A percentile compares a stretch with the other conserved stretches of the same genome.
These are phyloP conservation scores for Catalaphyllia jardinei DNA, from an alignment of 64 coral and sea anemone genomes.

Conservation along the genomic window DNA sequence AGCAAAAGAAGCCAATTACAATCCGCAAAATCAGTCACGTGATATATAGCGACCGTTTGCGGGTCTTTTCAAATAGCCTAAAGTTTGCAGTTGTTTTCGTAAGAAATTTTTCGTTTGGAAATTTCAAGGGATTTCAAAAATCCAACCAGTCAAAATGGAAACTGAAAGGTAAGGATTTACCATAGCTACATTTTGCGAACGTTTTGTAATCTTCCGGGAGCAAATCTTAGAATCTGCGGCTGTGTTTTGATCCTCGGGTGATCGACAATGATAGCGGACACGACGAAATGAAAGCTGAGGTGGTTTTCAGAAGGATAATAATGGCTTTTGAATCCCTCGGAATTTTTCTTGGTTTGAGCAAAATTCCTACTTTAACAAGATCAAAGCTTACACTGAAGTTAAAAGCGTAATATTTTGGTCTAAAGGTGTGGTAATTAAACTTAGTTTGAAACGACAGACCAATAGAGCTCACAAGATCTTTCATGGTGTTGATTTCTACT, in stretches of 20 bases:
- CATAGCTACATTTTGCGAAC: neutral
- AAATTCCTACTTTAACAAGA: neutral
- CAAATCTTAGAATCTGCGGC: neutral
- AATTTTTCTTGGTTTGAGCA: neutral
- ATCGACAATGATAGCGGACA: neutral
- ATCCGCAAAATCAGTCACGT: constrained; percentile 7
- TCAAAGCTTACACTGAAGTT: neutral
- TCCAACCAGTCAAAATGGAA: constrained; percentile 40
- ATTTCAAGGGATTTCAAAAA: neutral
- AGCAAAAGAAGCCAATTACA: constrained; percentile 24
- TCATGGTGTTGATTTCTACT: too few relatives aligned
- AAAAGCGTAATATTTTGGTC: too few relatives aligned
- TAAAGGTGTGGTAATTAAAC: too few relatives aligned
- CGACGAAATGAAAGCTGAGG: neutral
- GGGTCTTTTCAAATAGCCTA: constrained; percentile 43
- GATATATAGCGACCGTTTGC: constrained; percentile 57
- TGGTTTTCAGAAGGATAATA: neutral
- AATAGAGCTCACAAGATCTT: too few relatives aligned
- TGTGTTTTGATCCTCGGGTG: neutral
- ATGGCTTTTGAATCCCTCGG: neutral
- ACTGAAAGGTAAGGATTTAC: constrained; percentile 51
- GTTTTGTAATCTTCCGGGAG: neutral
- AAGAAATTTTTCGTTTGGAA: neutral
- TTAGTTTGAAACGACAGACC: too few relatives aligned
- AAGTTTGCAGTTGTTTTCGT: neutral